Evolutionary conservation across 2,113 vertebrate genomes (phyloP), one percentile per base, ranked within the genome.

Genomic region (Gymnobelideus leadbeateri): DNA sequence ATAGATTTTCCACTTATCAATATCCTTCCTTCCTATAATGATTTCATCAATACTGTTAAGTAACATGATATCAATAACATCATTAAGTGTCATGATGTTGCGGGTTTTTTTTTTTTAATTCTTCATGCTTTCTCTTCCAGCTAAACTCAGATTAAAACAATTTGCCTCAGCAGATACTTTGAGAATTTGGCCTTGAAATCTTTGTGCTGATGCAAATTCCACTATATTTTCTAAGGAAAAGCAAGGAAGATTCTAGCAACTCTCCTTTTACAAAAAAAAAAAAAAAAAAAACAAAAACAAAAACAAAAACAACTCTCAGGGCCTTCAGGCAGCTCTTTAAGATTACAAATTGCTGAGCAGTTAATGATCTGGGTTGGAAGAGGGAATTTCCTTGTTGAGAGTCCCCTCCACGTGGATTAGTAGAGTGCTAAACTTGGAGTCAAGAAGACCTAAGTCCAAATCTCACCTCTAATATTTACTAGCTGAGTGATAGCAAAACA

Each of bases 61-160:
- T 84, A 43, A 84, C n/a, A 84, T 84, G 68, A 43, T 21, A 43
- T 84, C 37, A 84, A 77, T 43, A 77, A 43, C 16, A 84, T 8
- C 14, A 84, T 43, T 37, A 68, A 37, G 31, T 31, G 3, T 68
- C 31, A 68, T 68, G 31, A 61, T 37, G 28, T 14, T 14, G 31
- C 4, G 10, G 37, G 21, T 77, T 4, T n/a, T 77, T 77, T 4
- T n/a, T 77, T n/a, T 77, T 77, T 19, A 37, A 57, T 61, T 19
- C 96, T 93, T 96, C 84, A 93, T 89, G 93, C 90, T 61, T 28
- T 93, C 91, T 53, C 50, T 96, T 94, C 37, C 26, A 93, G 91
- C 94, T 24, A 9, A 55, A 57, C 90, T 16, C 31, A 57, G 89
- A 93, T 94, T 95, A 92, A 91, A 95, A 93, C 49, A 31, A 57